Conservation (phyloP, 2,797 vertebrate genomes). For the Carcharodon carcharias region DNA sequence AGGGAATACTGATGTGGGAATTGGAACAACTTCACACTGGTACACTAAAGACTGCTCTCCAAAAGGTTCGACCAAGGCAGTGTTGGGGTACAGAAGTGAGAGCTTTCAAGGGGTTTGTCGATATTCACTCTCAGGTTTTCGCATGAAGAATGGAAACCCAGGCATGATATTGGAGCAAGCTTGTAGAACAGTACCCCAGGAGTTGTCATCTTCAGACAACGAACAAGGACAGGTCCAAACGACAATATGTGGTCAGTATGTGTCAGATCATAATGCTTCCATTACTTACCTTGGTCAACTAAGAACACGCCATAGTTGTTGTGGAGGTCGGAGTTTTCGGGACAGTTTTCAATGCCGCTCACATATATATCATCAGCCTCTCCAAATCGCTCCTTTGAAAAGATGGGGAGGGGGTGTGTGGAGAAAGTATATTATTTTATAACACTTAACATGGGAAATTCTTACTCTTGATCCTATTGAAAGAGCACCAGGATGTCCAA, state of each 20-base stretch:
- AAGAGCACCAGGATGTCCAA: not conserved
- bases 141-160: not conserved
- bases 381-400: conserved; percentile 67
- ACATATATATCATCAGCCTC: conserved; percentile 81
- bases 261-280: not conserved
- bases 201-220: not conserved
- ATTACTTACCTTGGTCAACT: conserved; percentile 81
- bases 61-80: not conserved
- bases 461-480: not conserved
- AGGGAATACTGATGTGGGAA: not conserved
- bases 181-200: not conserved
- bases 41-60: not conserved
- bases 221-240: not conserved
- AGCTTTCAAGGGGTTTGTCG: not conserved
- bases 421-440: not conserved
- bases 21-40: not conserved
- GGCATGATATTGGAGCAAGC: not conserved
- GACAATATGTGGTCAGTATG: not conserved
- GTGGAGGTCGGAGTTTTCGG: conserved; percentile 86
- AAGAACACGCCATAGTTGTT: conserved; percentile 96
- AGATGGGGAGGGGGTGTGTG: conserved; percentile 1
- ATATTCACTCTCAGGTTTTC: not conserved
- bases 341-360: conserved; percentile 80
- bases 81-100: not conserved
- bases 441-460: not conserved